Percentiles rank a stretch among this genome's conserved stretches.
Evolutionary conservation across 2,113 vertebrate genomes (phyloP).

Genomic region (Macquaria australasica): DNA sequence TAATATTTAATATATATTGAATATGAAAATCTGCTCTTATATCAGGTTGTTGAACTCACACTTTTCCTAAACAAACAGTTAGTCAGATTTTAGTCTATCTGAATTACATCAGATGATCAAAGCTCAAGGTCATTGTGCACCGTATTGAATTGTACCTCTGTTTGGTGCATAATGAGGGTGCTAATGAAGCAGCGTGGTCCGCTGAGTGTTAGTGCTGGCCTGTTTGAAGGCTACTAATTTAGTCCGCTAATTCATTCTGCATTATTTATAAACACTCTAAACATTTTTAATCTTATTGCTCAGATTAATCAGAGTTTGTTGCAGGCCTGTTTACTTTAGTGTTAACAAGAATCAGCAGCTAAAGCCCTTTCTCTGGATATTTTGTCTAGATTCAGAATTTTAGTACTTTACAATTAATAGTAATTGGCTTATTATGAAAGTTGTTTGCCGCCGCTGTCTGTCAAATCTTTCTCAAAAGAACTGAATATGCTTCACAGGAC

Average conservation of each 20-base stretch:
- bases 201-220: neutral
- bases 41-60: conserved; percentile 29
- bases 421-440: neutral
- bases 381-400: neutral
- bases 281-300: neutral
- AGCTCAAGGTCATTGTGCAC: conserved; percentile 46
- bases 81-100: conserved; percentile 40
- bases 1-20: neutral
- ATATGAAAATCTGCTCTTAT: neutral
- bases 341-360: neutral
- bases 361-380: neutral
- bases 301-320: conserved; percentile 2
- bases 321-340: neutral
- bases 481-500: neutral
- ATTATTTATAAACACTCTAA: conserved; percentile 24
- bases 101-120: conserved; percentile 32
- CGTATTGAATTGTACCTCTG: conserved; percentile 35
- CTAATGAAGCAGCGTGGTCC: conserved; percentile 26
- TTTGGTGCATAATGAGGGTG: conserved; percentile 39
- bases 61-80: conserved; percentile 40
- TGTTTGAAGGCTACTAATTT: conserved; percentile 7
- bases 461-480: neutral
- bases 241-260: conserved; percentile 21
- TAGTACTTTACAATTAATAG: neutral
- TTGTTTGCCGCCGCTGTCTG: neutral